Percentiles rank a stretch among this genome's conserved stretches.
These are phyloP conservation scores for Cebidichthys violaceus DNA, from an alignment of 2,113 vertebrate species.

Conservation along the genomic window DNA sequence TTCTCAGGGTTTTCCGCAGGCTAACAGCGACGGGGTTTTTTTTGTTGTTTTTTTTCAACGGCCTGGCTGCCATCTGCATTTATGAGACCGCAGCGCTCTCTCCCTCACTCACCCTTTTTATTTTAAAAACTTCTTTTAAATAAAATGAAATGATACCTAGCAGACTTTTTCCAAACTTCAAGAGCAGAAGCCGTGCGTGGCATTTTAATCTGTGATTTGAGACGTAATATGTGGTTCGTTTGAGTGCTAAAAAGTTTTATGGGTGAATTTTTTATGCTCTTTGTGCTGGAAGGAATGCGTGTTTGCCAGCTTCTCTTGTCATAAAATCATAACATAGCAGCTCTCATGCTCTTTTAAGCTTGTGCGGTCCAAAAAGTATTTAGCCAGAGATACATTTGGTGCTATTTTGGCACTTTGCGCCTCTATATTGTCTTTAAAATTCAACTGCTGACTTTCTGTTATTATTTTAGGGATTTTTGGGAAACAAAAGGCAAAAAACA, in stretches of 20 bases:
- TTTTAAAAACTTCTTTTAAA: slow-evolving; percentile 26
- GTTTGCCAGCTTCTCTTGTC: slow-evolving; percentile 6
- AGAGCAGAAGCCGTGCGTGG: slow-evolving; percentile 11
- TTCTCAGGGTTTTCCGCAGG: slow-evolving; percentile 72
- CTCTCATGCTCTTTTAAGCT: neutral
- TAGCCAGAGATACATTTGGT: neutral
- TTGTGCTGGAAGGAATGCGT: slow-evolving; percentile 34
- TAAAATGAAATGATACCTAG: slow-evolving; percentile 46
- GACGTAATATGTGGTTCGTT: slow-evolving; percentile 23
- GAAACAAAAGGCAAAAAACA: neutral
- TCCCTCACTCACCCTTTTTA: neutral
- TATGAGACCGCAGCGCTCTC: slow-evolving; percentile 24
- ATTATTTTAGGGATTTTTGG: neutral
- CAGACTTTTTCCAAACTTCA: slow-evolving; percentile 36
- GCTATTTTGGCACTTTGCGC: neutral
- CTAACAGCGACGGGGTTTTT: slow-evolving; percentile 41
- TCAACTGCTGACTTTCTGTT: neutral
- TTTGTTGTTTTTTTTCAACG: slow-evolving; percentile 43
- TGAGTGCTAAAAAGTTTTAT: slow-evolving; percentile 49
- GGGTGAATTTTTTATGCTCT: slow-evolving; percentile 29
- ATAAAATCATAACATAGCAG: slow-evolving; percentile 28
- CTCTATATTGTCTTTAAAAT: neutral
- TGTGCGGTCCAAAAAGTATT: neutral
- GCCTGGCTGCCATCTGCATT: slow-evolving; percentile 63
- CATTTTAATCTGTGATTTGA: slow-evolving; percentile 54